Evolutionary conservation across 2,797 vertebrate species (phyloP).

Genomic region (Enteromius afrohamiltoni): DNA sequence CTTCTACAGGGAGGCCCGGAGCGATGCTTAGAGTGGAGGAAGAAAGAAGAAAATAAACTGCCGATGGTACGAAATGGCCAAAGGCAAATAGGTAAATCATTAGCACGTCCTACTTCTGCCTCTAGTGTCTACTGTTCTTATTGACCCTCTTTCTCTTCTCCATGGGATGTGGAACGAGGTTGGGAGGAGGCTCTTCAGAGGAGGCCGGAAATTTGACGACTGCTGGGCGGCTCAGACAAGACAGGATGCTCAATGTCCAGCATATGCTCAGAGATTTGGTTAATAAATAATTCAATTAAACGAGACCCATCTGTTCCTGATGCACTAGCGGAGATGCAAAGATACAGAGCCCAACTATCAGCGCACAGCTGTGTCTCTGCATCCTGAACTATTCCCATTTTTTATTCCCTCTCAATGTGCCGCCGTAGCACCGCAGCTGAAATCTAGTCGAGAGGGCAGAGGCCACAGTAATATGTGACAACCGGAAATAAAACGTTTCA

Average conservation of each 20-base stretch:
- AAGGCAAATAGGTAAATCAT: conserved; percentile 46
- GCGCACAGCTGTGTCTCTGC: conserved; percentile 39
- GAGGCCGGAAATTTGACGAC: conserved; percentile 40
- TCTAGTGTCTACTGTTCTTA: conserved; percentile 38
- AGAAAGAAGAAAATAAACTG: conserved; percentile 59
- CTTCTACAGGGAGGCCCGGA: conserved; percentile 65
- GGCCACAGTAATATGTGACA: conserved; percentile 37
- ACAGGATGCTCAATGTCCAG: conserved; percentile 59
- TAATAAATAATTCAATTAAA: conserved; percentile 67
- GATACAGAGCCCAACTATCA: conserved; percentile 25
- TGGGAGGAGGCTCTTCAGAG: conserved; percentile 29
- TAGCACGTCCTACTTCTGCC: conserved; percentile 18
- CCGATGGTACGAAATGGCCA: conserved; percentile 36
- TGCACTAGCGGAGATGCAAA: conserved; percentile 28
- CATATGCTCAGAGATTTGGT: conserved; percentile 60
- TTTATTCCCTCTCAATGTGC: conserved; percentile 32
- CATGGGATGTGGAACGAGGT: conserved; percentile 42
- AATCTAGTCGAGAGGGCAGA: conserved; percentile 45
- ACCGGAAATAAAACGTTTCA: conserved; percentile 50
- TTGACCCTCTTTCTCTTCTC: conserved; percentile 36
- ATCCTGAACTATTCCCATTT: neutral
- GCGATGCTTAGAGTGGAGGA: conserved; percentile 65
- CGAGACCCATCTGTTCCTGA: conserved; percentile 59
- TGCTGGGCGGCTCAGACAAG: conserved; percentile 49
- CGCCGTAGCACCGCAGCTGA: conserved; percentile 46